Conservation (phyloP, 2,888 invertebrate species). For the Synanthedon andrenaeformis region DNA sequence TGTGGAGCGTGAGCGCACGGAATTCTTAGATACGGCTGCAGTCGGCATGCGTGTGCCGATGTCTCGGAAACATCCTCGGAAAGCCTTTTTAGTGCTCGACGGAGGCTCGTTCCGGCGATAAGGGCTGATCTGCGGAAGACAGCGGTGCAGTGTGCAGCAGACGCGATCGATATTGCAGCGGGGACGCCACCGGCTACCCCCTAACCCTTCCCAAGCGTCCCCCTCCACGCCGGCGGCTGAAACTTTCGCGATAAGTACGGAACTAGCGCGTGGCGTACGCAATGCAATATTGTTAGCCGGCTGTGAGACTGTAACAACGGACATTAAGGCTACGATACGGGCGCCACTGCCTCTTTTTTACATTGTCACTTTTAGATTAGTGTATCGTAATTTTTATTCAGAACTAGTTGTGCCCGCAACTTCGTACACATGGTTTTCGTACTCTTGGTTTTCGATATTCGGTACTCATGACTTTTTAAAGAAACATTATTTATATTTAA, state of each 20-base stretch:
- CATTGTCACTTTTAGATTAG: conserved; percentile 57
- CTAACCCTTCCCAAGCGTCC: conserved; percentile 11
- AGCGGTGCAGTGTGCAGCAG: conserved; percentile 62
- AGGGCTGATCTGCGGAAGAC: conserved; percentile 68
- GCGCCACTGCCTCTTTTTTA: conserved; percentile 52
- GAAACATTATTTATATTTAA: no score
- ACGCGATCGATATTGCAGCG: conserved; percentile 66
- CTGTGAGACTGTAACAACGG: conserved; percentile 66
- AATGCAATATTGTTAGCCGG: conserved; percentile 69
- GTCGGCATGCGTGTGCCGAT: conserved; percentile 34
- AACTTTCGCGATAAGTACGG: conserved; percentile 69
- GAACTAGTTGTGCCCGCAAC: no score
- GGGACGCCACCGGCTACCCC: conserved; percentile 18
- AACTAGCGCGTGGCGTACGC: conserved; percentile 69
- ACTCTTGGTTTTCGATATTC: no score
- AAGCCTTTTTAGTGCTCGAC: conserved; percentile 45
- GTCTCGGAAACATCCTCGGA: conserved; percentile 28
- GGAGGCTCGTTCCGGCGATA: conserved; percentile 58
- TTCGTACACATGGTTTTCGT: no score
- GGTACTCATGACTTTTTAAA: no score
- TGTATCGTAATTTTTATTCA: conserved; percentile 47
- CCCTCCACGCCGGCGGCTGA: conserved; percentile 29
- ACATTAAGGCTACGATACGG: conserved; percentile 59
- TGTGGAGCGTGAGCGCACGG: conserved; percentile 35
- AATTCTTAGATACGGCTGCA: conserved; percentile 22